A percentile compares a stretch with the other conserved stretches of the same genome.
Evolutionary conservation across 2,888 invertebrate species (phyloP).

Genomic region (Ceriagrion tenellum): DNA sequence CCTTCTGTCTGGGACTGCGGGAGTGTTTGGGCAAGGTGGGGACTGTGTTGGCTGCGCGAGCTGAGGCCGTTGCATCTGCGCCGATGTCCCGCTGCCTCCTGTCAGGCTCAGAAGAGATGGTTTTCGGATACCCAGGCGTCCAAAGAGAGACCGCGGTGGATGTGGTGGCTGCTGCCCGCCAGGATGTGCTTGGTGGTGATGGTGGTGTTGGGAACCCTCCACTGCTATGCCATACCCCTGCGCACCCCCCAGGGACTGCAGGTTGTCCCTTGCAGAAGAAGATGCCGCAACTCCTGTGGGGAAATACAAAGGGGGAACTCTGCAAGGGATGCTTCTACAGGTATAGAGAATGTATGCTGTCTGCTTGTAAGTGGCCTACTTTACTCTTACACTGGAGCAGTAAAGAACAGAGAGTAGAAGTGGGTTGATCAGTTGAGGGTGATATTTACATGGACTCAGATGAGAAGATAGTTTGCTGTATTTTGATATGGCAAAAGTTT

Average conservation of each 20-base stretch:
- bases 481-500: background rate
- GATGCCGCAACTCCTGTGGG: constrained; percentile 72
- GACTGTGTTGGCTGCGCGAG: constrained; percentile 80
- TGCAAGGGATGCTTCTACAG: constrained; percentile 78
- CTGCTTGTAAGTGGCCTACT: background rate
- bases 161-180: constrained; percentile 44
- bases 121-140: constrained; percentile 93
- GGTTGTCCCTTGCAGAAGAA: constrained; percentile 74
- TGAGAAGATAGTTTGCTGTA: background rate
- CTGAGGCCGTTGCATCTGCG: constrained; percentile 71
- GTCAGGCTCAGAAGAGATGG: constrained; percentile 91
- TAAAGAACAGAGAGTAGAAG: background rate
- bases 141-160: constrained; percentile 85
- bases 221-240: constrained; percentile 76
- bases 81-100: constrained; percentile 72
- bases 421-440: background rate
- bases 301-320: constrained; percentile 69
- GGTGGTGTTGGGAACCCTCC: constrained; percentile 67
- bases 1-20: constrained; percentile 78
- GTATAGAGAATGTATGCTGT: background rate
- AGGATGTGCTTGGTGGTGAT: constrained; percentile 70
- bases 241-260: constrained; percentile 76
- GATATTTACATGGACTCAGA: background rate
- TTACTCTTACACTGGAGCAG: background rate
- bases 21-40: constrained; percentile 76